phyloP scores from a whole-genome alignment of 2,888 invertebrate genomes.

The Orgyia antiqua region DNA sequence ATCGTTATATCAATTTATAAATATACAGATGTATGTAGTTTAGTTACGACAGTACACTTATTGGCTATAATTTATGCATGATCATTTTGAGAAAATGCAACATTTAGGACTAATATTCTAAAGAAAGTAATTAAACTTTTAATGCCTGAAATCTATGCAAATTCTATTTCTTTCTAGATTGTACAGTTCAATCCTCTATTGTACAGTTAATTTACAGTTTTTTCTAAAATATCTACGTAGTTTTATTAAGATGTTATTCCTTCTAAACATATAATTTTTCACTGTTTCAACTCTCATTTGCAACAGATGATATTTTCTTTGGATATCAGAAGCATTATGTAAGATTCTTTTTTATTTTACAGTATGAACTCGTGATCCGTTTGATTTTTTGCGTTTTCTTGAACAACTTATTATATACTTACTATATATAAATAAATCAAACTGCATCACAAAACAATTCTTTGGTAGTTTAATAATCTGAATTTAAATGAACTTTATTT shows the following conservation, averaged over 20 bases:
- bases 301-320: conserved; percentile 59
- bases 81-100: conserved; percentile 32
- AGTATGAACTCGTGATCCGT: conserved; percentile 31
- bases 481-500: background rate
- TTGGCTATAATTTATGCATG: conserved; percentile 53
- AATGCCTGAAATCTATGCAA: conserved; percentile 58
- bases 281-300: conserved; percentile 61
- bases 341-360: conserved; percentile 51
- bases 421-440: conserved; percentile 25
- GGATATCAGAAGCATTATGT: conserved; percentile 60
- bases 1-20: conserved; percentile 16
- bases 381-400: conserved; percentile 31
- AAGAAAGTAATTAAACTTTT: conserved; percentile 36
- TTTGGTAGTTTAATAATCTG: conserved; percentile 38
- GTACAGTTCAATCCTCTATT: conserved; percentile 37
- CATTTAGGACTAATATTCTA: conserved; percentile 23
- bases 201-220: conserved; percentile 26
- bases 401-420: background rate
- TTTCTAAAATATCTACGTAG: too few species aligned
- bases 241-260: conserved; percentile 28
- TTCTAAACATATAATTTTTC: conserved; percentile 47
- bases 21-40: conserved; percentile 33
- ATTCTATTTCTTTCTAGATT: conserved; percentile 40
- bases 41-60: conserved; percentile 36
- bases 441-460: conserved; percentile 29